These are phyloP conservation scores for Drosophila mayaguana DNA, from an alignment of 2,888 invertebrate species.

Conservation along the genomic window DNA sequence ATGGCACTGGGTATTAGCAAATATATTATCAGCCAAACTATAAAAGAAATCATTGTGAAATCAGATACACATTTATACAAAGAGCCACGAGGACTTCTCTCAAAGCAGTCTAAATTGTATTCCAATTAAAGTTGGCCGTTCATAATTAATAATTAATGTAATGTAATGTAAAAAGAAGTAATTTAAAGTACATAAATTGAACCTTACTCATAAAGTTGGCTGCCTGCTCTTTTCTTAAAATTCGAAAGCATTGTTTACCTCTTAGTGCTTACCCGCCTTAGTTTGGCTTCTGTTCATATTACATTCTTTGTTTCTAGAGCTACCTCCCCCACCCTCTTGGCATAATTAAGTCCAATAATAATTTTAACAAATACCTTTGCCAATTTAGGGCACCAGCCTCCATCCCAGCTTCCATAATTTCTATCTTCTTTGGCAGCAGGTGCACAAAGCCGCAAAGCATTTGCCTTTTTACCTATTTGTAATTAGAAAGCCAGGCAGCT, in stretches of 20 bases:
- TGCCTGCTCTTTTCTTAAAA: constrained; percentile 21
- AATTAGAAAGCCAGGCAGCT: constrained; percentile 64
- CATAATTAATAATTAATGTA: constrained; percentile 22
- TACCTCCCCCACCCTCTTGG: constrained; percentile 40
- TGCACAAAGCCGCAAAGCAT: constrained; percentile 73
- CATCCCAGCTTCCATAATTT: constrained; percentile 67
- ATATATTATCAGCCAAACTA: constrained; percentile 48
- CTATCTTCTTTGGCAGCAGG: constrained; percentile 63
- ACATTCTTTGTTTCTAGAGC: constrained; percentile 49
- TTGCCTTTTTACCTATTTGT: constrained; percentile 71
- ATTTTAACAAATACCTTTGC: constrained; percentile 76
- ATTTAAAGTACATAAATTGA: not conserved
- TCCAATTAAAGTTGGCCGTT: not conserved
- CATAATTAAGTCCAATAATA: constrained; percentile 80
- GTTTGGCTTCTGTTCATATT: constrained; percentile 60
- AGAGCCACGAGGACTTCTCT: not conserved
- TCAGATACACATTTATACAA: not conserved
- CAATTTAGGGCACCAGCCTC: constrained; percentile 53
- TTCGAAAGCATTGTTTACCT: constrained; percentile 4
- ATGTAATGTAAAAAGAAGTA: constrained; percentile 7
- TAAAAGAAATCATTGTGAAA: constrained; percentile 33
- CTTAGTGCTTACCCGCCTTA: constrained; percentile 27
- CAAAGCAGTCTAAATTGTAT: not conserved
- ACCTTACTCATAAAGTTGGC: constrained; percentile 10
- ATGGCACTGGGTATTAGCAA: constrained; percentile 23